phyloP scores from a whole-genome alignment of 53 echinoderm and acorn worm genomes.

The Paelopatides confundens region DNA sequence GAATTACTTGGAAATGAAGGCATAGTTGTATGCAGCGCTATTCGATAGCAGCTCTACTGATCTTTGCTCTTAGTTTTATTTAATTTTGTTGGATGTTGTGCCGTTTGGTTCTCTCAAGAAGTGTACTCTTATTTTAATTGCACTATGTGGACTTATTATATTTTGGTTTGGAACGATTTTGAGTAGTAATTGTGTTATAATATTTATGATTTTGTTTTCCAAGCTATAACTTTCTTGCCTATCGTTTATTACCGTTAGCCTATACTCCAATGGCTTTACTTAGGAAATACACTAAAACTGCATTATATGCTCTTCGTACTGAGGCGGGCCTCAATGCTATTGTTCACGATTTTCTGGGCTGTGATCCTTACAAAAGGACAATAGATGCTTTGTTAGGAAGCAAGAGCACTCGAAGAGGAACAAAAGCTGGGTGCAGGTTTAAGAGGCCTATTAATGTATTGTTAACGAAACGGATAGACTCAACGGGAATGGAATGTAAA shows the following conservation, averaged over 20 bases:
- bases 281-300: no score
- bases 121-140: not conserved
- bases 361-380: conserved; percentile 27
- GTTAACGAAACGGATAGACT: no score
- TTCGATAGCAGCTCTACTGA: no score
- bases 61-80: no score
- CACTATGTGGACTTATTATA: not conserved
- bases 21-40: no score
- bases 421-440: not conserved
- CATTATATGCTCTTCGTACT: not conserved
- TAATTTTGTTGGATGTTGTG: not conserved
- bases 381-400: not conserved
- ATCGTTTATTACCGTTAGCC: no score
- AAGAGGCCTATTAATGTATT: conserved; percentile 8
- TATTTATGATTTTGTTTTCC: no score
- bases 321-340: not conserved
- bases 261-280: no score
- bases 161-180: not conserved
- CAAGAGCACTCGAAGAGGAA: conserved; percentile 12
- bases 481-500: no score
- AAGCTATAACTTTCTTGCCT: no score
- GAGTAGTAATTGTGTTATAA: no score
- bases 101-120: not conserved
- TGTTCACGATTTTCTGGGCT: conserved; percentile 18
- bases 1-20: no score